Evolutionary conservation across 2,888 invertebrate species (phyloP).

Genomic region (Embidobia sp.): DNA sequence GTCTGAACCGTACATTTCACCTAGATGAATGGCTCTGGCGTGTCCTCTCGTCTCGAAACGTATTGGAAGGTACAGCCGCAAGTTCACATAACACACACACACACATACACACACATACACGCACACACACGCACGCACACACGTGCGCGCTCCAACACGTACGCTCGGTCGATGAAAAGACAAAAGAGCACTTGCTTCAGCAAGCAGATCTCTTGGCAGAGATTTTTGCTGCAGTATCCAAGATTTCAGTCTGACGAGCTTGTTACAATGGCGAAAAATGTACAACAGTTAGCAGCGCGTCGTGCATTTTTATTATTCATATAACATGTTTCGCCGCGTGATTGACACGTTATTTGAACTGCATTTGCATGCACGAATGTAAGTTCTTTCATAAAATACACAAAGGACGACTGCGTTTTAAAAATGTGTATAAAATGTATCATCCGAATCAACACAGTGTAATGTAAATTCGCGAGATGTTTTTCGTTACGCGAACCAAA

Average conservation of each 20-base stretch:
- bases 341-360: conserved; percentile 55
- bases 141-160: neutral
- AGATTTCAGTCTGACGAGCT: conserved; percentile 56
- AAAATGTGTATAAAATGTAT: conserved; percentile 17
- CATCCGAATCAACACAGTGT: conserved; percentile 11
- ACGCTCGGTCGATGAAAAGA: conserved; percentile 62
- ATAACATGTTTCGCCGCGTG: conserved; percentile 38
- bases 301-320: conserved; percentile 57
- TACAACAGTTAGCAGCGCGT: conserved; percentile 47
- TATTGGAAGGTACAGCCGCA: conserved; percentile 30
- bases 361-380: conserved; percentile 48
- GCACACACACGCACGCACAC: neutral
- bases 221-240: conserved; percentile 63
- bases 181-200: conserved; percentile 63
- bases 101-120: neutral
- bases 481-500: neutral
- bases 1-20: conserved; percentile 56
- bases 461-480: no score
- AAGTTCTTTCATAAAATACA: conserved; percentile 34
- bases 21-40: conserved; percentile 41
- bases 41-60: conserved; percentile 31
- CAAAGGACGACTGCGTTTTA: conserved; percentile 8
- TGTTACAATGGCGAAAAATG: conserved; percentile 49
- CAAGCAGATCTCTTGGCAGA: conserved; percentile 65
- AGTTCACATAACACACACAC: conserved; percentile 19